Evolutionary conservation across 1,140 invertebrate genomes (phyloP), one percentile per base, ranked within the genome.

Genomic region (Varroa destructor): DNA sequence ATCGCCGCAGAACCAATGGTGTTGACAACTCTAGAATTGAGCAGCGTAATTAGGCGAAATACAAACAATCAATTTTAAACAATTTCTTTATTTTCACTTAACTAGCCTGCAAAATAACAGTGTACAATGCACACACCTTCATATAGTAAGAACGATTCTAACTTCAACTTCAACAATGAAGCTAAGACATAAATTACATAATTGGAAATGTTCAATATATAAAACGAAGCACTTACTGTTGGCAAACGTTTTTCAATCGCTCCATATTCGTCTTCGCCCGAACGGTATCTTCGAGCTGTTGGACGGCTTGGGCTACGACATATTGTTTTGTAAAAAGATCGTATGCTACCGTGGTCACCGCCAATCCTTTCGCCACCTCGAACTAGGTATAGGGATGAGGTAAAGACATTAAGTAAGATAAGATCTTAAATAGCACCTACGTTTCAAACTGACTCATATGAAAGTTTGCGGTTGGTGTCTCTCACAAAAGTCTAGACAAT

Each of bases 311-410:
- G 51, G 73, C 57, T 10, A 80, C 56, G 8, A 70, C 54, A 72
- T 80, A 73, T 10, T 72, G 70, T 78, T 79, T 54, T 4, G 86
- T 72, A 74, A 86, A 84, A 46, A 78, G 77, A 40, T 84, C 78
- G 54, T 86, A 81, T 1, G 84, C 84, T 64, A 77, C 74, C 0
- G 81, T 80, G 1, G 86, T 86, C 1, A 87, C 70, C 72, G 84
- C 84, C 74, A 85, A 85, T 42, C 85, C 85, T 72, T 80, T 79
- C 1, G 85, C 84, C 0, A 86, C 83, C 55, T 71, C 64, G 61
- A 80, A 82, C 80, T 81, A 37, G 4, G 46, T 36, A 58, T 58
- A 5, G 3, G 57, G 12, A 37, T 56, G 25, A 25, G 25, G 25
- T 25, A 25, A 25, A 25, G 25, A 25, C 25, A 25, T 25, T 25